A percentile compares a stretch with the other conserved stretches of the same genome.
phyloP scores from a whole-genome alignment of 2,888 invertebrate genomes.

The Archips crataeganus region DNA sequence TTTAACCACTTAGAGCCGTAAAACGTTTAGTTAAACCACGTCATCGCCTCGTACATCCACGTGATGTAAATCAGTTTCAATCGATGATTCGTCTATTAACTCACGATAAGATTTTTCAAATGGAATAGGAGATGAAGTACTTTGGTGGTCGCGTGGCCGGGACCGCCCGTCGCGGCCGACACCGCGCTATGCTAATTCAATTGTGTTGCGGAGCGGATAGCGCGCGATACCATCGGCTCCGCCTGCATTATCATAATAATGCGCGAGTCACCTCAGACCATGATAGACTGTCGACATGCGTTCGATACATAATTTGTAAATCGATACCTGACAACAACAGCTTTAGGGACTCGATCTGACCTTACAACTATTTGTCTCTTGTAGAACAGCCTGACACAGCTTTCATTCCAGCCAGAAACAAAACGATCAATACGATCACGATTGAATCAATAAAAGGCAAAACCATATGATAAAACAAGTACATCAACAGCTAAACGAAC shows the following conservation, averaged over 20 bases:
- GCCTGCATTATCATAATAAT: conserved; percentile 84
- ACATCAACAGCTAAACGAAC: neutral
- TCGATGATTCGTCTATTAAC: conserved; percentile 33
- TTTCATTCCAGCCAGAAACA: neutral
- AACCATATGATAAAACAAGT: conserved; percentile 14
- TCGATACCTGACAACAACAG: conserved; percentile 47
- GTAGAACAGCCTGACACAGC: conserved; percentile 14
- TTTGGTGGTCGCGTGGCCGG: conserved; percentile 78
- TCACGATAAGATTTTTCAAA: conserved; percentile 54
- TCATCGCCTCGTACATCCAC: conserved; percentile 29
- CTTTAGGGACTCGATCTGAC: conserved; percentile 27
- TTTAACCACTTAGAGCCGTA: neutral
- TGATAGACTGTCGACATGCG: conserved; percentile 66
- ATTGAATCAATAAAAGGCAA: neutral
- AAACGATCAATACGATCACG: conserved; percentile 4
- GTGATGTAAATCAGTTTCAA: conserved; percentile 28
- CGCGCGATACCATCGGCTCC: conserved; percentile 74
- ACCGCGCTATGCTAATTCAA: conserved; percentile 84
- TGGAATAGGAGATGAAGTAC: conserved; percentile 57
- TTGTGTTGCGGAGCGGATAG: conserved; percentile 78
- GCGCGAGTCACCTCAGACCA: conserved; percentile 76
- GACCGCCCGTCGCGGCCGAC: conserved; percentile 79
- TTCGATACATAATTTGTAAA: conserved; percentile 51
- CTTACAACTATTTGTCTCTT: conserved; percentile 28
- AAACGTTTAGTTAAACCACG: conserved; percentile 12